phyloP scores from a whole-genome alignment of 2,113 vertebrate species.

The Pachyramphus minor region DNA sequence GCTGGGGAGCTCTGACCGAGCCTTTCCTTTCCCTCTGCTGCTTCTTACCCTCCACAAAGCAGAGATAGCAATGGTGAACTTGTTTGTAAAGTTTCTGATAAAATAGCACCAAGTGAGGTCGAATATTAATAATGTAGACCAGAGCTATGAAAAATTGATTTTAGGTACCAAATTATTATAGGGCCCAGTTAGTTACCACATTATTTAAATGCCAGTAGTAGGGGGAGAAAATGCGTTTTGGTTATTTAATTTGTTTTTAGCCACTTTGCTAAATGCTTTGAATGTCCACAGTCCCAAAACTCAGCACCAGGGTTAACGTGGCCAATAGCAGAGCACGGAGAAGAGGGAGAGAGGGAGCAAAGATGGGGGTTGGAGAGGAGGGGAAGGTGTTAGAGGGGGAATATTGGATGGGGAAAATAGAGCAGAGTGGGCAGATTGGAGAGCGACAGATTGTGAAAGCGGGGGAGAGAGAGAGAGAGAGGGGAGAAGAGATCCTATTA shows the following conservation, averaged over 20 bases:
- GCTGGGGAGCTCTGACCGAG: background rate
- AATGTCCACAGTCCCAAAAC: background rate
- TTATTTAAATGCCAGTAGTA: background rate
- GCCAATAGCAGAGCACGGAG: background rate
- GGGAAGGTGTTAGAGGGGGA: conserved; percentile 52
- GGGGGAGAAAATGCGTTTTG: background rate
- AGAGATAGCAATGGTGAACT: background rate
- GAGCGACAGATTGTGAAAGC: conserved; percentile 63
- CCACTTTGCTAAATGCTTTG: background rate
- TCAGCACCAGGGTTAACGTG: background rate
- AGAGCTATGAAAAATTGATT: background rate
- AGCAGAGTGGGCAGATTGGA: conserved; percentile 64
- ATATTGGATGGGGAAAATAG: conserved; percentile 62
- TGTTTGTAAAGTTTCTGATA: conserved; percentile 24
- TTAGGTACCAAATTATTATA: background rate
- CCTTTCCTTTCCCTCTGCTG: background rate
- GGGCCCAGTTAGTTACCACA: fast-evolving
- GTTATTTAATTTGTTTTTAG: background rate
- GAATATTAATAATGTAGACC: background rate
- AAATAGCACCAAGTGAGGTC: background rate
- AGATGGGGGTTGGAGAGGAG: conserved; percentile 8
- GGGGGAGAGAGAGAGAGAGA: conserved; percentile 27
- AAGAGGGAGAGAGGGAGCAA: background rate
- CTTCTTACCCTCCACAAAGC: background rate
- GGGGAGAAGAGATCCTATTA: conserved; percentile 43